Evolutionary conservation across 2,797 vertebrate species (phyloP), one percentile per base, ranked within the genome.

Genomic region (Dromococcyx pavoninus): DNA sequence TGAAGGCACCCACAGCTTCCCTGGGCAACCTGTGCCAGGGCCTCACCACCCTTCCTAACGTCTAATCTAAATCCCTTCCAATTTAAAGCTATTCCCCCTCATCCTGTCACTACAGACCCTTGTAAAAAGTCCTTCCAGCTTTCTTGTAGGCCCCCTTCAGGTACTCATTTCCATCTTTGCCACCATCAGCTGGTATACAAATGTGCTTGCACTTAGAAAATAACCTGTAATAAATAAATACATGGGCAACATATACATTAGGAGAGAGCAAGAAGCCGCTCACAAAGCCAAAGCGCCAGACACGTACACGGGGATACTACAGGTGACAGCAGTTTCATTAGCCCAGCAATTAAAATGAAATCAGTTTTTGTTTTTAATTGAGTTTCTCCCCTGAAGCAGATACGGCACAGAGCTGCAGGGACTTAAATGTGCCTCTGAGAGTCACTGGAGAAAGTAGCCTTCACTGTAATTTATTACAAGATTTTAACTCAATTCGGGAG

Each of bases 401-500:
- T 22, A 39, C 27, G 1, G 0, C 1, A 0, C 27, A 17, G 73
- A 89, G 43, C 81, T 39, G 65, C 69, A 57, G 41, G 67, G 89
- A 76, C 79, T 87, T 73, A 91, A 93, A 85, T 1, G 28, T 37
- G 37, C 74, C 86, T 93, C 74, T 53, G 65, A 93, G 89, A 94
- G 56, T 44, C 87, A 18, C 43, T 27, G 76, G 28, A 66, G 37
- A 89, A 91, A 88, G 75, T 48, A 73, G 72, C 87, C 72, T 64
- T 91, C 8, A 2, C 28, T 46, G 61, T 92, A 89, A 96, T 94
- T 83, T 89, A 93, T 94, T 65, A 77, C 37, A 62, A 57, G 64
- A 74, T 60, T 86, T 80, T 91, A 95, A 95, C 81, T 96, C 95
- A 41, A 74, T 96, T 93, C 2, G 2, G 10, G 35, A 32, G 72